Base-by-base conservation (phyloP, 2,888 invertebrate genomes). In the Epinotia demarniana region DNA sequence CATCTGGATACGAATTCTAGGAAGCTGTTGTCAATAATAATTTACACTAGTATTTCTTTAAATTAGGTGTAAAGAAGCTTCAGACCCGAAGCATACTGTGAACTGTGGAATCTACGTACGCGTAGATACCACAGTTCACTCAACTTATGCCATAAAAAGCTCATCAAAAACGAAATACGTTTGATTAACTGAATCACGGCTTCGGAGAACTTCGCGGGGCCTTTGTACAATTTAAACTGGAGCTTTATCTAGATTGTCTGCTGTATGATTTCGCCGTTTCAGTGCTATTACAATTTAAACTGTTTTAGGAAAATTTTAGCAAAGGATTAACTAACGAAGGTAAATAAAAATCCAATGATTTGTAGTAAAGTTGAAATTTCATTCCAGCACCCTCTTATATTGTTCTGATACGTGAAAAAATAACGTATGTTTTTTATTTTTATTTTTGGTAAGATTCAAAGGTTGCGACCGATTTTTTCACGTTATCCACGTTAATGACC, bases 101-200 rank as follows among this genome's bases (percentile, higher is more conserved):
- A n/a, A n/a, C n/a, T n/a, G n/a, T n/a, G n/a, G n/a, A n/a, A n/a
- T n/a, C n/a, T n/a, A n/a, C 57, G 33, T 57, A 57, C 8, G 6
- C 8, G 6, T 18, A 39, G 39, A 39, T 39, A 39, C 39, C 39
- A 16, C 18, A 58, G 69, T 63, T 74, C 74, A 74, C 63, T 70
- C 63, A 74, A 74, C 69, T 74, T 74, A 33, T 19, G 18, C 57
- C 16, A 53, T 46, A 76, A 75, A 64, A 75, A 77, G 71, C 72
- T 66, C 70, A 67, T 72, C 67, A 77, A 74, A 78, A 75, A 70
- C 67, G 66, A 58, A 67, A 75, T 77, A 61, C 77, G 76, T 79
- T 73, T 80, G 76, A 79, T 78, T 77, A 73, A 61, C 72, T 77
- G 80, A 79, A 77, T 79, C 79, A 80, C 80, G 77, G 78, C 67